Evolutionary conservation across 1,140 invertebrate species (phyloP).

Genomic region (Propsilocerus akamusi): DNA sequence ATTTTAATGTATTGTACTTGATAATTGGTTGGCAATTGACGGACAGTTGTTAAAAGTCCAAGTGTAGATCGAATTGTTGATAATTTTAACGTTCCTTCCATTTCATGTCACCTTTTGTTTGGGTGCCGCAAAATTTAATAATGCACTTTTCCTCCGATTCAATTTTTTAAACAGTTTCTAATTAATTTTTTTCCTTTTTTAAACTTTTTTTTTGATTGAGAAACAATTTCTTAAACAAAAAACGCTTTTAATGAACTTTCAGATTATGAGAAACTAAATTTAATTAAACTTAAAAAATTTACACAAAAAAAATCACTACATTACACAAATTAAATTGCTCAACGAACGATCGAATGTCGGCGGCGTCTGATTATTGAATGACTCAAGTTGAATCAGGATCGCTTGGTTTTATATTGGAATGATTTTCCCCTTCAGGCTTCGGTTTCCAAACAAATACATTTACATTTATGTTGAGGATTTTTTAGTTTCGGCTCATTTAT

Average conservation of each 20-base stretch:
- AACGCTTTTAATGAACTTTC: background rate
- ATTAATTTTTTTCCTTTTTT: background rate
- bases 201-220: background rate
- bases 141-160: background rate
- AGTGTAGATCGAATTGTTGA: constrained; percentile 8
- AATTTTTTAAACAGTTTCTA: background rate
- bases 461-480: too few relatives aligned
- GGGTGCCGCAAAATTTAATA: background rate
- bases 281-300: too few relatives aligned
- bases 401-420: background rate
- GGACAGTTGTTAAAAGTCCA: constrained; percentile 22
- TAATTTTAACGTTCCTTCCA: background rate
- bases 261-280: background rate
- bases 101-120: background rate
- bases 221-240: background rate
- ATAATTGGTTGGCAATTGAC: constrained; percentile 23
- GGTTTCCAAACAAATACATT: background rate
- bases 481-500: too few relatives aligned
- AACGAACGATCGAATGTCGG: background rate
- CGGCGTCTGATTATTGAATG: background rate
- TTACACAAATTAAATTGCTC: too few relatives aligned
- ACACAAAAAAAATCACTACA: too few relatives aligned
- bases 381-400: background rate
- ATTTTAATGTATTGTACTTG: constrained; percentile 22
- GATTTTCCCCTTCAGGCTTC: too few relatives aligned